These are phyloP conservation scores for Megalonaias nervosa DNA, from an alignment of 1,140 invertebrate genomes.

Conservation along the genomic window DNA sequence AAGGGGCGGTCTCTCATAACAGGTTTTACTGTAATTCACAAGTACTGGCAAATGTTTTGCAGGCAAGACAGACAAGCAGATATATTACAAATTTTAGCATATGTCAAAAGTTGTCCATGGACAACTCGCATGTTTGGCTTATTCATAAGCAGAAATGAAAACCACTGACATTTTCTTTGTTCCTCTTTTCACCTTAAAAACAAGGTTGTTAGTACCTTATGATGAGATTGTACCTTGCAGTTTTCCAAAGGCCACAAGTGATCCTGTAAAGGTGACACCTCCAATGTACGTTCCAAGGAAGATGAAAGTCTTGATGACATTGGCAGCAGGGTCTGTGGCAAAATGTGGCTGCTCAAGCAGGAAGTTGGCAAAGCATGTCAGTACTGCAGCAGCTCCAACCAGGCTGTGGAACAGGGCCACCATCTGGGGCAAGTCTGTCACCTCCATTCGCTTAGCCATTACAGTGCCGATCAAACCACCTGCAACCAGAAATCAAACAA, in stretches of 20 bases:
- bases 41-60: too few species aligned
- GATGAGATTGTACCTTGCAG: constrained; percentile 77
- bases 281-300: constrained; percentile 94
- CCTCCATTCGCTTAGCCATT: constrained; percentile 88
- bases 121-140: too few species aligned
- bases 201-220: too few species aligned
- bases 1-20: too few species aligned
- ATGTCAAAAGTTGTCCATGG: too few species aligned
- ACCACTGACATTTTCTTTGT: too few species aligned
- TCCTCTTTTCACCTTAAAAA: too few species aligned
- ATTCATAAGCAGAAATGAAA: too few species aligned
- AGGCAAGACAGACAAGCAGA: too few species aligned
- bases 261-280: constrained; percentile 91
- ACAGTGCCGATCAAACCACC: constrained; percentile 65
- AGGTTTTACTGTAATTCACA: too few species aligned
- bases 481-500: constrained; percentile 20
- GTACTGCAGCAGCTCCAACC: constrained; percentile 88
- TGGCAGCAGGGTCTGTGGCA: constrained; percentile 85
- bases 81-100: too few species aligned
- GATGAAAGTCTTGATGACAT: constrained; percentile 88
- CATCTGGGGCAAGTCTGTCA: constrained; percentile 91
- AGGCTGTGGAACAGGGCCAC: constrained; percentile 92
- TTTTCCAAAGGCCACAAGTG: constrained; percentile 92
- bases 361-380: constrained; percentile 89
- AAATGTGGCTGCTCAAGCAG: constrained; percentile 88